Conservation (phyloP, 23 tunicate species). For the Trididemnum clinides region DNA sequence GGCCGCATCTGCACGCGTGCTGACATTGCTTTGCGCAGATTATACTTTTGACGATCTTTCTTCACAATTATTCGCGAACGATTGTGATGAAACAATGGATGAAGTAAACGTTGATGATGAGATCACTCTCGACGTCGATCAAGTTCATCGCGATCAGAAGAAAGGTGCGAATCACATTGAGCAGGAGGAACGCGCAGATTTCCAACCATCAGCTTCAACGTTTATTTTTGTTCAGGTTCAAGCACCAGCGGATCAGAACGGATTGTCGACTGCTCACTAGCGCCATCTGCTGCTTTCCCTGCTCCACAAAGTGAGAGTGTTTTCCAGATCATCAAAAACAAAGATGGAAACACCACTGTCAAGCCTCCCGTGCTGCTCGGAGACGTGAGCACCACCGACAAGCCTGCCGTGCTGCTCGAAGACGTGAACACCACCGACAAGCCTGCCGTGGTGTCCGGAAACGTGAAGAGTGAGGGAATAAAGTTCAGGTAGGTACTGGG, state of each 20-base stretch:
- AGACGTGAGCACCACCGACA: slow-evolving; percentile 29
- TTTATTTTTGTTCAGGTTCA: background rate
- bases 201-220: background rate
- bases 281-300: slow-evolving; percentile 4
- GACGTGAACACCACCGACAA: slow-evolving; percentile 50
- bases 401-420: slow-evolving; percentile 13
- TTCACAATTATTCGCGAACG: background rate
- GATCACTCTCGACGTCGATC: background rate
- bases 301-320: background rate
- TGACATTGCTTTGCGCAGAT: background rate
- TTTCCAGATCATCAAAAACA: slow-evolving; percentile 48
- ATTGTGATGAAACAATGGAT: background rate
- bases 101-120: slow-evolving; percentile 24
- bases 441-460: background rate
- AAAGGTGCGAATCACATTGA: background rate
- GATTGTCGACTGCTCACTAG: slow-evolving; percentile 42
- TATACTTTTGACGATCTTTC: background rate
- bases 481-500: slow-evolving; percentile 10
- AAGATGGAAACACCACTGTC: slow-evolving; percentile 47
- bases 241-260: slow-evolving; percentile 32
- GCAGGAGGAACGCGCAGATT: no score
- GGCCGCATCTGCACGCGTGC: no score
- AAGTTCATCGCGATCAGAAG: no score
- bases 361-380: slow-evolving; percentile 15
- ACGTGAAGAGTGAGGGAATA: background rate